Percentiles rank a stretch among this genome's conserved stretches.
Evolutionary conservation across 2,113 vertebrate species (phyloP).

Genomic region (Leucosticte australis): DNA sequence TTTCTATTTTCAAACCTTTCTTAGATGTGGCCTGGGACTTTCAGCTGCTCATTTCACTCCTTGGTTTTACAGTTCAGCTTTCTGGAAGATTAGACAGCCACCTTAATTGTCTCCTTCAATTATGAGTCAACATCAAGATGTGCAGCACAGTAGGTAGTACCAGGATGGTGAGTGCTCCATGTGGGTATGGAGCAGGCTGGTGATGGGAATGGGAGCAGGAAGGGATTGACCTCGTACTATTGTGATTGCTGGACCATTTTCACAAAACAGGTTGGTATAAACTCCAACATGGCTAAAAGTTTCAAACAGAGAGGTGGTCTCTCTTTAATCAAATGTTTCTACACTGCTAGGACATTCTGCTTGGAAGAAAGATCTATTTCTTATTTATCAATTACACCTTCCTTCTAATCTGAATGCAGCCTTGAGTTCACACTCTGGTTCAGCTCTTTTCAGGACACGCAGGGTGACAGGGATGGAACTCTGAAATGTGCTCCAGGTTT

Average conservation of each 20-base stretch:
- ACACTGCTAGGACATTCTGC: background rate
- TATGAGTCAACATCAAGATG: background rate
- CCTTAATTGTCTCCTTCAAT: background rate
- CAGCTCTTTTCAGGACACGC: background rate
- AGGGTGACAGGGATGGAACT: background rate
- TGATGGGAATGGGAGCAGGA: background rate
- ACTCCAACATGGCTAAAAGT: background rate
- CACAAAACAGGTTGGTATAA: background rate
- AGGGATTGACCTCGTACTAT: background rate
- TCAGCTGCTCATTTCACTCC: slow-evolving; percentile 10
- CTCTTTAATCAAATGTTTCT: background rate
- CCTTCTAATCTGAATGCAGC: background rate
- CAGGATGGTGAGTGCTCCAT: background rate
- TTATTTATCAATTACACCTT: background rate
- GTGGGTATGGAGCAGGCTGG: background rate
- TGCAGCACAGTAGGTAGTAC: background rate
- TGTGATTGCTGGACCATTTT: background rate
- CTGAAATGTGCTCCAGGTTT: background rate
- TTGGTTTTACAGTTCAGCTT: slow-evolving; percentile 29
- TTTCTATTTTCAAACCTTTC: slow-evolving; percentile 37
- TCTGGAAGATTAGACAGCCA: slow-evolving; percentile 3
- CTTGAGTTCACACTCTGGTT: background rate
- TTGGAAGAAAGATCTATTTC: background rate
- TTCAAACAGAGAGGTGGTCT: background rate
- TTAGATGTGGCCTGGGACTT: slow-evolving; percentile 42